Conservation (phyloP, 2,113 vertebrate species). For the Catharus minimus region DNA sequence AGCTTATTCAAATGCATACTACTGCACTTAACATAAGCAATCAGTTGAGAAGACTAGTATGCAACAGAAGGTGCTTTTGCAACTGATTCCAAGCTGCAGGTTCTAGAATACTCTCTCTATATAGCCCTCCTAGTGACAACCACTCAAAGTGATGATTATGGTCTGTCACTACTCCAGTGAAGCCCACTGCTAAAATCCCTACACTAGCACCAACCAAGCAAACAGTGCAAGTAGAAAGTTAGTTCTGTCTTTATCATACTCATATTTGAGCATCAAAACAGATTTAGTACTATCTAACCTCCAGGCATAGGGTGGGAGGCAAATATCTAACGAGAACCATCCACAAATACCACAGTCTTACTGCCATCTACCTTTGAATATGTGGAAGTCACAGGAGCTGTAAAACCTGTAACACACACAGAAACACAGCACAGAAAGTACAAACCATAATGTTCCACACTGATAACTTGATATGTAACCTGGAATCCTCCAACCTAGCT, state of each 20-base stretch:
- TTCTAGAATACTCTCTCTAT: background rate
- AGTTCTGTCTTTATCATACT: background rate
- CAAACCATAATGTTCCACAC: background rate
- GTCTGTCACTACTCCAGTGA: background rate
- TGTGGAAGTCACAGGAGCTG: background rate
- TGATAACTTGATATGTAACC: background rate
- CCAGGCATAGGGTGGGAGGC: fast-evolving
- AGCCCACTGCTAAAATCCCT: background rate
- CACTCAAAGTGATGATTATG: background rate
- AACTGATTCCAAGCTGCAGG: background rate
- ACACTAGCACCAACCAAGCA: background rate
- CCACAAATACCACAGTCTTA: background rate
- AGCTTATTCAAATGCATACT: background rate
- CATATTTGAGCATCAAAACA: background rate
- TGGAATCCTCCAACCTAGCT: background rate
- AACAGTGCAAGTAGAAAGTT: background rate
- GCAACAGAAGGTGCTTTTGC: background rate
- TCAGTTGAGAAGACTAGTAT: background rate
- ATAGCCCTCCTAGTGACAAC: background rate
- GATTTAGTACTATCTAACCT: background rate
- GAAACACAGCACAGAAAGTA: background rate
- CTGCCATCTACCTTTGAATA: background rate
- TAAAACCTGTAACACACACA: background rate
- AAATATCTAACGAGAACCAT: background rate
- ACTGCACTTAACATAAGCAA: background rate